A percentile compares a stretch with the other conserved stretches of the same genome.
phyloP scores from a whole-genome alignment of 2,113 vertebrate genomes.

The Podarcis muralis region DNA sequence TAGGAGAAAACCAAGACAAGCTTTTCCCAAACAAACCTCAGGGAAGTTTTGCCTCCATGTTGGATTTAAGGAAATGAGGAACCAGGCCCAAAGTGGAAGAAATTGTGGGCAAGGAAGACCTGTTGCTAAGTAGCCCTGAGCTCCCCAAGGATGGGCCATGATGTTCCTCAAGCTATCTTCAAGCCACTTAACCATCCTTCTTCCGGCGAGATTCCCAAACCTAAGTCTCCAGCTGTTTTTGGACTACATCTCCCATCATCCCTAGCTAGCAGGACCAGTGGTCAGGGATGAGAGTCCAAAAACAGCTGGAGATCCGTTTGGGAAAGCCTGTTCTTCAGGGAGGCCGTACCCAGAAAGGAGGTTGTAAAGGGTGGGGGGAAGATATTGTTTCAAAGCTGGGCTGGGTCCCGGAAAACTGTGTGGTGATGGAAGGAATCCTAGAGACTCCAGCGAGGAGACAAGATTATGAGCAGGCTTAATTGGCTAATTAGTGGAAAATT shows the following conservation, averaged over 20 bases:
- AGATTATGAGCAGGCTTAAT: constrained; percentile 25
- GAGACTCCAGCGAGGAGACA: constrained; percentile 17
- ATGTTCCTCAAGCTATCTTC: background rate
- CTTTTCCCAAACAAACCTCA: background rate
- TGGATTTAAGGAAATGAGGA: background rate
- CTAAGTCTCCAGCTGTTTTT: too few species aligned
- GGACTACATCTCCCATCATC: too few species aligned
- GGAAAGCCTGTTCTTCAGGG: background rate
- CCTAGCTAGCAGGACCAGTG: too few species aligned
- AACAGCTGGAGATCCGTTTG: too few species aligned
- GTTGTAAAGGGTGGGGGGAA: background rate
- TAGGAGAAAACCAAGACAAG: background rate
- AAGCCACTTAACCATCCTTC: background rate
- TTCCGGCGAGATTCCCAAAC: background rate
- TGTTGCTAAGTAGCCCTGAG: background rate
- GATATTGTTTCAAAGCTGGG: constrained; percentile 18
- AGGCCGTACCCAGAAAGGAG: background rate
- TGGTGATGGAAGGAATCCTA: constrained; percentile 7
- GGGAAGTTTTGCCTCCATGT: background rate
- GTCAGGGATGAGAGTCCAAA: too few species aligned
- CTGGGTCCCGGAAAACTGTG: background rate
- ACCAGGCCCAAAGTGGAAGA: background rate
- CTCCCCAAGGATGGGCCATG: background rate
- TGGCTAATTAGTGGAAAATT: constrained; percentile 34
- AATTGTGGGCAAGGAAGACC: too few species aligned